A percentile compares a stretch with the other conserved stretches of the same genome.
phyloP scores from a whole-genome alignment of 2,797 vertebrate genomes.

The Syngnathus rostellatus region DNA sequence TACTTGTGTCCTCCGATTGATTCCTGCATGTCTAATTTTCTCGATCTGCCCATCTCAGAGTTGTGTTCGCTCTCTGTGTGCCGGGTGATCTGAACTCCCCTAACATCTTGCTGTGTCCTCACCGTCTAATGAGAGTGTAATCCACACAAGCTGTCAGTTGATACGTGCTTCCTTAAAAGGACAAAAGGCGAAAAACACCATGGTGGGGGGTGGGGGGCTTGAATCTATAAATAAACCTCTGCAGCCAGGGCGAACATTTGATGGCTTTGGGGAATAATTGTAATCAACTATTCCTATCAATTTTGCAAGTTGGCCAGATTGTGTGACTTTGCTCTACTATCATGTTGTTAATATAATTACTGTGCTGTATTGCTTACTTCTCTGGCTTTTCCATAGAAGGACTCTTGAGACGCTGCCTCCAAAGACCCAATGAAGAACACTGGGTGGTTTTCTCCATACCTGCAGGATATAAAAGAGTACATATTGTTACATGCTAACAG shows the following conservation, averaged over 20 bases:
- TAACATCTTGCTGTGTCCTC: slow-evolving; percentile 76
- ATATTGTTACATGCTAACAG: not conserved
- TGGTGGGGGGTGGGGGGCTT: slow-evolving; percentile 27
- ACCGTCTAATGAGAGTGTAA: slow-evolving; percentile 75
- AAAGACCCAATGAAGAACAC: slow-evolving; percentile 98
- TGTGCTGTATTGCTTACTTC: slow-evolving; percentile 76
- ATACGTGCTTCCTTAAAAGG: slow-evolving; percentile 74
- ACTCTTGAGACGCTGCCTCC: slow-evolving; percentile 99
- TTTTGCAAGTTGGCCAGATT: not conserved
- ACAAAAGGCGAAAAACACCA: slow-evolving; percentile 60
- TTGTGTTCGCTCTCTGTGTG: slow-evolving; percentile 27
- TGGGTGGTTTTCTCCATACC: slow-evolving; percentile 97
- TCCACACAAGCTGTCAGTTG: slow-evolving; percentile 81
- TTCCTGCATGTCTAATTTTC: slow-evolving; percentile 15
- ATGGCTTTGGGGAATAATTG: slow-evolving; percentile 46
- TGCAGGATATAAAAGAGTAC: slow-evolving; percentile 46
- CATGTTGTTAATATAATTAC: too few species aligned
- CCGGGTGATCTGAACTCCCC: slow-evolving; percentile 66
- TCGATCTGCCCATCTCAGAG: slow-evolving; percentile 16
- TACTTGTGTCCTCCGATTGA: not conserved
- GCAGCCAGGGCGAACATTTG: slow-evolving; percentile 64
- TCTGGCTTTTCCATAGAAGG: slow-evolving; percentile 98
- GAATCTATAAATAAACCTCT: slow-evolving; percentile 71
- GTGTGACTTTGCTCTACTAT: not conserved
- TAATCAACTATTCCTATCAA: not conserved